A percentile compares a stretch with the other conserved stretches of the same genome.
Conservation (phyloP, 1,140 invertebrate species). For the Megalonaias nervosa region DNA sequence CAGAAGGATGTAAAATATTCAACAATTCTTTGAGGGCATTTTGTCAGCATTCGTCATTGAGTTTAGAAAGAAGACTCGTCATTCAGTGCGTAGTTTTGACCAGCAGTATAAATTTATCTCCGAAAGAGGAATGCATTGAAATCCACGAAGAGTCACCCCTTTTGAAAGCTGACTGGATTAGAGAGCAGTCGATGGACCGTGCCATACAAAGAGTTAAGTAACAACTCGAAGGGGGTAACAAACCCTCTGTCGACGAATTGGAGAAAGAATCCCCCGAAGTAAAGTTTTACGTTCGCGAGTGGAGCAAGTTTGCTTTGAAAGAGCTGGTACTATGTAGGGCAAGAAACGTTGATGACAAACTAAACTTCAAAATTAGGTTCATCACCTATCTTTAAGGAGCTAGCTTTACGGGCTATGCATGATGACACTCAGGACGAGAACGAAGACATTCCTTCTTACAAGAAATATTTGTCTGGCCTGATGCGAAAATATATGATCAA, state of each 20-base stretch:
- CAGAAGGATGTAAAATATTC: conserved; percentile 3
- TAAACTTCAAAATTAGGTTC: conserved; percentile 13
- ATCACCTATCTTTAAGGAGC: neutral
- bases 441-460: neutral
- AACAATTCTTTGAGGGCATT: neutral
- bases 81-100: neutral
- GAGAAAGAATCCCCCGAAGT: neutral
- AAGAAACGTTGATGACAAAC: neutral
- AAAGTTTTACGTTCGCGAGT: conserved; percentile 4
- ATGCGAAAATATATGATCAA: too few species aligned
- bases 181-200: neutral
- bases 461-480: too few species aligned
- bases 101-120: neutral
- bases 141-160: neutral
- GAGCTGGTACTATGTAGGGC: conserved; percentile 15
- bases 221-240: too few species aligned
- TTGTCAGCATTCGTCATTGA: neutral
- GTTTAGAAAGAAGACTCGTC: neutral
- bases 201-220: neutral
- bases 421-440: conserved; percentile 3
- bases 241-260: neutral
- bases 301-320: conserved; percentile 8
- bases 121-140: neutral
- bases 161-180: conserved; percentile 6
- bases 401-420: conserved; percentile 15